A percentile compares a stretch with the other conserved stretches of the same genome.
Conservation (phyloP, 1,140 invertebrate species). For the Homalodisca vitripennis region DNA sequence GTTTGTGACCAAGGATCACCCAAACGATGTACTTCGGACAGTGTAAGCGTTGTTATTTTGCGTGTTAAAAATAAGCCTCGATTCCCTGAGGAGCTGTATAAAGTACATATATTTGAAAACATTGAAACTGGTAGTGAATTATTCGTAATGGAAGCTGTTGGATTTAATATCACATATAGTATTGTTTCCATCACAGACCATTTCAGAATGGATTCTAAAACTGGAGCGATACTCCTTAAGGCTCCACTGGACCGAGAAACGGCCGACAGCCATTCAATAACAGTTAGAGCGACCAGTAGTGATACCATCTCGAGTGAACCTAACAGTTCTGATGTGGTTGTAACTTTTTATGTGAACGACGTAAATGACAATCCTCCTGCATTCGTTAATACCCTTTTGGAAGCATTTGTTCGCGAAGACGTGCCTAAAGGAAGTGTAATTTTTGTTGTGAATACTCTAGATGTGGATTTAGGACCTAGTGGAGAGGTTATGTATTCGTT, state of each 20-base stretch:
- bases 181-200: slow-evolving; percentile 76
- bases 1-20: slow-evolving; percentile 73
- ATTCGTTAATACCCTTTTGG: slow-evolving; percentile 72
- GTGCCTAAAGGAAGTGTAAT: slow-evolving; percentile 82
- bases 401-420: slow-evolving; percentile 85
- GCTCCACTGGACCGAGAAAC: slow-evolving; percentile 78
- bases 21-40: too few relatives aligned
- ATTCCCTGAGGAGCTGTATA: too few relatives aligned
- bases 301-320: slow-evolving; percentile 49
- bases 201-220: slow-evolving; percentile 75
- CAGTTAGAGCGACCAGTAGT: slow-evolving; percentile 76
- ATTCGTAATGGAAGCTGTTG: slow-evolving; percentile 80
- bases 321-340: slow-evolving; percentile 70
- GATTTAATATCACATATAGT: slow-evolving; percentile 79
- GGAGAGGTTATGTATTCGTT: slow-evolving; percentile 74
- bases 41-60: too few relatives aligned
- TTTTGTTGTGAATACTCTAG: slow-evolving; percentile 80
- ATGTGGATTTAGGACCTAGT: slow-evolving; percentile 80
- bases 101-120: slow-evolving; percentile 79
- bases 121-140: slow-evolving; percentile 78
- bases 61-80: too few relatives aligned
- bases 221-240: slow-evolving; percentile 73
- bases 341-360: slow-evolving; percentile 78
- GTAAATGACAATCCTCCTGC: slow-evolving; percentile 87
- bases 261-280: slow-evolving; percentile 76